These are phyloP conservation scores for Baryphthengus martii DNA, from an alignment of 2,113 vertebrate genomes.

Conservation along the genomic window DNA sequence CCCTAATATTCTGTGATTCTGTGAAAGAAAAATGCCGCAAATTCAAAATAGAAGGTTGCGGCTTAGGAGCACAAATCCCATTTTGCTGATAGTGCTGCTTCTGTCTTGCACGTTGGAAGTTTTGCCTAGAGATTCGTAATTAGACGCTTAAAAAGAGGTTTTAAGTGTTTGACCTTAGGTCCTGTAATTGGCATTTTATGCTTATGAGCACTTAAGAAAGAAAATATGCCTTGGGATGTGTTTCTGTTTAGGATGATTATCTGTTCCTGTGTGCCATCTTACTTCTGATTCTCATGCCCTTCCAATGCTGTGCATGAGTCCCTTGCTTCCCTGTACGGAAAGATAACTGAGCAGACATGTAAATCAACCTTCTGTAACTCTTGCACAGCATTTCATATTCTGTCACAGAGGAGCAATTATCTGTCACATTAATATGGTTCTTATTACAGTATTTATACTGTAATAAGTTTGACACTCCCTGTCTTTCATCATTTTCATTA, in stretches of 20 bases:
- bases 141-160: not conserved
- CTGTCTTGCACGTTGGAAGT: not conserved
- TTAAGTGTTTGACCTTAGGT: not conserved
- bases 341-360: slow-evolving; percentile 3
- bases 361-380: slow-evolving; percentile 44
- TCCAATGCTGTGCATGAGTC: not conserved
- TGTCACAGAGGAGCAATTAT: slow-evolving; percentile 62
- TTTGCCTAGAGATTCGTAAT: not conserved
- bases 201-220: not conserved
- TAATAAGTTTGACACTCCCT: not conserved
- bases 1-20: too few relatives aligned
- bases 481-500: slow-evolving; percentile 67
- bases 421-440: slow-evolving; percentile 61
- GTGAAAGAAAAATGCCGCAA: not conserved
- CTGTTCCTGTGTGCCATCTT: not conserved
- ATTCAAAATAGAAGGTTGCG: not conserved
- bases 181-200: not conserved
- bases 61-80: not conserved
- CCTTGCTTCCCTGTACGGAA: not conserved
- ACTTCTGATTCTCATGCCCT: not conserved
- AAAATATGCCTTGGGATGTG: not conserved
- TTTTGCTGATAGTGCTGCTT: not conserved
- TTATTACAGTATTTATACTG: slow-evolving; percentile 61
- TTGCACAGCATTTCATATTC: slow-evolving; percentile 46
- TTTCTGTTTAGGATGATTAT: not conserved